These are phyloP conservation scores for Eonycteris spelaea DNA, from an alignment of 2,113 vertebrate genomes.

Conservation along the genomic window DNA sequence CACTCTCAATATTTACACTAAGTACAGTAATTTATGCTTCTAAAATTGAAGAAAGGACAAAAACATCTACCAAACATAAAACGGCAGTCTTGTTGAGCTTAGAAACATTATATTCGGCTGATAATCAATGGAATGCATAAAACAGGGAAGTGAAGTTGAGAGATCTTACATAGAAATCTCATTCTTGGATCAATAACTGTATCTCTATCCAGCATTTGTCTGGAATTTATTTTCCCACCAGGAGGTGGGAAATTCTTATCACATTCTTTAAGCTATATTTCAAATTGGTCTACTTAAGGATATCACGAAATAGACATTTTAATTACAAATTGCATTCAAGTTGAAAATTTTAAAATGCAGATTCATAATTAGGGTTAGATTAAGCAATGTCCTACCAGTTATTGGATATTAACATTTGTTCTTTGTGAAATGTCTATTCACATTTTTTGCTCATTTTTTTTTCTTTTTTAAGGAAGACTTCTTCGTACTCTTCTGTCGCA, in stretches of 20 bases:
- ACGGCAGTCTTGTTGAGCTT: not conserved
- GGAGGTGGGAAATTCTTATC: not conserved
- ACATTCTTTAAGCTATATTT: not conserved
- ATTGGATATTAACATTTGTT: not conserved
- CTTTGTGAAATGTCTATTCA: not conserved
- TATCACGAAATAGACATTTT: not conserved
- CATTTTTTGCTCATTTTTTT: not conserved
- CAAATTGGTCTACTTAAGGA: not conserved
- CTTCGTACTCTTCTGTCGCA: not conserved
- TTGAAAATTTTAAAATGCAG: not conserved
- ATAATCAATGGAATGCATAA: not conserved
- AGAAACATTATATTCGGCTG: not conserved
- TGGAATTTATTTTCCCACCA: not conserved
- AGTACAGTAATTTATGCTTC: not conserved
- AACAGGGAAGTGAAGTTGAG: not conserved
- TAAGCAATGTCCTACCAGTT: not conserved
- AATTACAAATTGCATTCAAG: not conserved
- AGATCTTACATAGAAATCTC: not conserved
- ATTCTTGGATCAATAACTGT: not conserved
- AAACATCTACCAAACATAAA: not conserved
- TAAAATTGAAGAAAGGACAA: not conserved
- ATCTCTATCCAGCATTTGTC: not conserved
- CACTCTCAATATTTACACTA: not conserved
- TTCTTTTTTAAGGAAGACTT: not conserved
- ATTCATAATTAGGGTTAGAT: not conserved